These are phyloP conservation scores for Ypsolopha scabrella DNA, from an alignment of 2,888 invertebrate species.

Conservation along the genomic window DNA sequence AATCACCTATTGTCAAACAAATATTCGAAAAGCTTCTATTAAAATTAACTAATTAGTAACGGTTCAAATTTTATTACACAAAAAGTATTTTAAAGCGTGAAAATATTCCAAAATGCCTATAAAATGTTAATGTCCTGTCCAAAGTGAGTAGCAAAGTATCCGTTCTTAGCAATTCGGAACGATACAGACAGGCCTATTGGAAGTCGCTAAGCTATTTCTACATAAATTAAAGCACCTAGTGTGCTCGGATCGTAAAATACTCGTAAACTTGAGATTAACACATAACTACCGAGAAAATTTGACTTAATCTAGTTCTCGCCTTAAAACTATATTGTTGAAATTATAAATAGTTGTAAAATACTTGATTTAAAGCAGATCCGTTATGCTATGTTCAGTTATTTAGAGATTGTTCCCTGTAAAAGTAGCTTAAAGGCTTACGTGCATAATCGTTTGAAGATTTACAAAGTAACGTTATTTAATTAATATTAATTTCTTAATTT, in stretches of 20 bases:
- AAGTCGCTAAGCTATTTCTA: slow-evolving; percentile 29
- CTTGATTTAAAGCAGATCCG: too few relatives aligned
- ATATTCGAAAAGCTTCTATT: too few relatives aligned
- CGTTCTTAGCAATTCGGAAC: background rate
- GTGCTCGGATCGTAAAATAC: slow-evolving; percentile 41
- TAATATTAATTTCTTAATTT: too few relatives aligned
- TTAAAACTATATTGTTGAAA: background rate
- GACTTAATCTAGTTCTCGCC: background rate
- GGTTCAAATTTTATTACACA: too few relatives aligned
- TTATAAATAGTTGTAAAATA: background rate
- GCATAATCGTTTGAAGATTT: too few relatives aligned
- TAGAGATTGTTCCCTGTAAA: too few relatives aligned
- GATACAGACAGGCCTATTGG: slow-evolving; percentile 16
- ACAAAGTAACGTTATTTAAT: too few relatives aligned
- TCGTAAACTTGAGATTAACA: slow-evolving; percentile 45
- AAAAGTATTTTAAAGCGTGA: background rate
- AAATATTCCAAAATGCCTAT: slow-evolving; percentile 2
- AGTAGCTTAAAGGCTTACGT: too few relatives aligned
- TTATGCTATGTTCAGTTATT: too few relatives aligned
- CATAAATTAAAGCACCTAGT: slow-evolving; percentile 44
- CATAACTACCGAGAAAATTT: background rate
- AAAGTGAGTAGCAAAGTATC: background rate
- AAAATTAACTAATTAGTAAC: too few relatives aligned
- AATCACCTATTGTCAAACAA: too few relatives aligned
- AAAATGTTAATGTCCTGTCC: slow-evolving; percentile 15